Evolutionary conservation across 2,888 invertebrate species (phyloP).

Genomic region (Camponotus fellah): DNA sequence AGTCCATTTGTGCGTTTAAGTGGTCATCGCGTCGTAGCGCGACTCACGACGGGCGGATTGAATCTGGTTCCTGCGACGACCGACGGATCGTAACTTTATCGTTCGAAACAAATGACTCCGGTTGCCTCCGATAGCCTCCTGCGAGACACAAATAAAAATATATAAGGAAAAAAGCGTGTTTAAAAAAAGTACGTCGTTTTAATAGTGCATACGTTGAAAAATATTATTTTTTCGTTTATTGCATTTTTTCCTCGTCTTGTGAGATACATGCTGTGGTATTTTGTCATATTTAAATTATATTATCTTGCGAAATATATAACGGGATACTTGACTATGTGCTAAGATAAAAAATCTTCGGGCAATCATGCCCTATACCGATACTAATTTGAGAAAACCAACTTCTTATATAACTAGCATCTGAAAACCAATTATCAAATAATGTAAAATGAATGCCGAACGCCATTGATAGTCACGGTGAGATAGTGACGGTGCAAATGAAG

Average conservation of each 20-base stretch:
- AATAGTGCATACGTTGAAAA: neutral
- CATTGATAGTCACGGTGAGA: constrained; percentile 30
- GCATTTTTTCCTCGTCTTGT: neutral
- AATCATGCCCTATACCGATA: constrained; percentile 17
- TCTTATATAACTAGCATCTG: neutral
- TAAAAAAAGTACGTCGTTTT: neutral
- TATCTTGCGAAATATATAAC: neutral
- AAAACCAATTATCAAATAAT: constrained; percentile 27
- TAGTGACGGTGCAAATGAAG: constrained; percentile 65
- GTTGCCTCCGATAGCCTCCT: constrained; percentile 16
- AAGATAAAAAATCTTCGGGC: neutral
- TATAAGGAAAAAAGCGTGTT: neutral
- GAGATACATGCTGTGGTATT: neutral
- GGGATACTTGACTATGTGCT: neutral
- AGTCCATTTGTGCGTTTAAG: constrained; percentile 80
- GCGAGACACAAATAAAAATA: neutral
- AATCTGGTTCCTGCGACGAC: constrained; percentile 16
- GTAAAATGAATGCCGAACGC: constrained; percentile 17
- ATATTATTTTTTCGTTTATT: neutral
- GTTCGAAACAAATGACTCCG: constrained; percentile 45
- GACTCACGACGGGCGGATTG: constrained; percentile 7
- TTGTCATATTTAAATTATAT: neutral
- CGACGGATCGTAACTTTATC: constrained; percentile 31
- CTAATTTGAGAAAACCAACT: neutral
- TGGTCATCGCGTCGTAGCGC: constrained; percentile 66